These are phyloP conservation scores for Melolontha melolontha DNA, from an alignment of 2,888 invertebrate genomes.

Conservation along the genomic window DNA sequence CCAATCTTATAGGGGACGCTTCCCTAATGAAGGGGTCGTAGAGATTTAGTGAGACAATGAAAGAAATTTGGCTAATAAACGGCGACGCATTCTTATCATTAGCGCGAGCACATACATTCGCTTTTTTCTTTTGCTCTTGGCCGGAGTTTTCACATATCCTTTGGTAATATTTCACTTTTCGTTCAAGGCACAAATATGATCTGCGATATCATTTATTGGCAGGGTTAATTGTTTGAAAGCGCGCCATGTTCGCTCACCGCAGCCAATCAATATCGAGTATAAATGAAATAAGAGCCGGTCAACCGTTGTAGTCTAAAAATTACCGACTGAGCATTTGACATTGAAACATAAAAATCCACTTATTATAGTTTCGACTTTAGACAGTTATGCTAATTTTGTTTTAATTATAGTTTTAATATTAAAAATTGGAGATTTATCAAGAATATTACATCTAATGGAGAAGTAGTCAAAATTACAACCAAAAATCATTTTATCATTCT, in stretches of 20 bases:
- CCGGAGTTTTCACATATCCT: conserved; percentile 6
- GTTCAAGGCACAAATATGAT: conserved; percentile 57
- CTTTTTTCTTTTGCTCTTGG: conserved; percentile 32
- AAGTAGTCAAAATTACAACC: no score
- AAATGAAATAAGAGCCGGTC: conserved; percentile 61
- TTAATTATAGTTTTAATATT: no score
- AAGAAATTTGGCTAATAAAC: conserved; percentile 21
- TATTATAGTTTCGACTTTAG: no score
- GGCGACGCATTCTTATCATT: conserved; percentile 35
- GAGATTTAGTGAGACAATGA: conserved; percentile 13
- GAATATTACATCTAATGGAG: no score
- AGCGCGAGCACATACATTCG: conserved; percentile 14
- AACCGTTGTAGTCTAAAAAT: conserved; percentile 57
- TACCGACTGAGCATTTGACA: conserved; percentile 60
- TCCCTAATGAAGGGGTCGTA: conserved; percentile 15
- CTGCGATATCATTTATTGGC: conserved; percentile 60
- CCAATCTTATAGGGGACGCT: neutral
- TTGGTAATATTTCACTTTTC: conserved; percentile 50
- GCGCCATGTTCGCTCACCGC: conserved; percentile 59
- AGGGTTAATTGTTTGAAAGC: conserved; percentile 65
- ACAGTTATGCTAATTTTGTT: no score
- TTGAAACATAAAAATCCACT: no score
- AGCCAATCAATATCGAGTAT: conserved; percentile 60
- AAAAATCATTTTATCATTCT: no score
- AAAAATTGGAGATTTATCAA: no score